Conservation (phyloP, 2,797 vertebrate species). For the Trachops cirrhosus region DNA sequence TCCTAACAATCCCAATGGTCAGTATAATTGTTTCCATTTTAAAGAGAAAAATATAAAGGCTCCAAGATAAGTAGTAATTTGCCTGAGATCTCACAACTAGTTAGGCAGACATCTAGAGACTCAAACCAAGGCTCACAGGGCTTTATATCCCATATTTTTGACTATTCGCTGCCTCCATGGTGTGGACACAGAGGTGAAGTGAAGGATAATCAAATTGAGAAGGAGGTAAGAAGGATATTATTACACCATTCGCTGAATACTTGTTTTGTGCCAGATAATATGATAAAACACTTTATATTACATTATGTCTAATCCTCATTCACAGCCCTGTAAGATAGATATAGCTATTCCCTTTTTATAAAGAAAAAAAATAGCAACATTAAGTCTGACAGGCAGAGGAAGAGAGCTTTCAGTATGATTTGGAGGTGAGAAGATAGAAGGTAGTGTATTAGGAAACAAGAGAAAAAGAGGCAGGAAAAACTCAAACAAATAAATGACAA, state of each 20-base stretch:
- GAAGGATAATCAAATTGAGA: neutral
- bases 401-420: neutral
- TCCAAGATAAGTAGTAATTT: neutral
- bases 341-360: neutral
- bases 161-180: neutral
- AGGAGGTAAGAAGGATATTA: neutral
- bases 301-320: neutral
- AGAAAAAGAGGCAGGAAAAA: neutral
- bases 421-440: neutral
- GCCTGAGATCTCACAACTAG: neutral
- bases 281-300: neutral
- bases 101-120: neutral
- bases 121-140: neutral
- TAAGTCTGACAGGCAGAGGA: neutral
- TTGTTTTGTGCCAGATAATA: neutral
- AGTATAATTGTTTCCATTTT: neutral
- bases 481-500: neutral
- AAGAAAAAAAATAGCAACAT: neutral
- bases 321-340: neutral
- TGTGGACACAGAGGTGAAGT: neutral
- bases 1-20: neutral
- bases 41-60: neutral
- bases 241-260: neutral
- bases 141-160: neutral
- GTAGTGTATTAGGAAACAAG: neutral